These are phyloP conservation scores for Sebastes kiyomatsui DNA, from an alignment of 2,797 vertebrate species.

Conservation along the genomic window DNA sequence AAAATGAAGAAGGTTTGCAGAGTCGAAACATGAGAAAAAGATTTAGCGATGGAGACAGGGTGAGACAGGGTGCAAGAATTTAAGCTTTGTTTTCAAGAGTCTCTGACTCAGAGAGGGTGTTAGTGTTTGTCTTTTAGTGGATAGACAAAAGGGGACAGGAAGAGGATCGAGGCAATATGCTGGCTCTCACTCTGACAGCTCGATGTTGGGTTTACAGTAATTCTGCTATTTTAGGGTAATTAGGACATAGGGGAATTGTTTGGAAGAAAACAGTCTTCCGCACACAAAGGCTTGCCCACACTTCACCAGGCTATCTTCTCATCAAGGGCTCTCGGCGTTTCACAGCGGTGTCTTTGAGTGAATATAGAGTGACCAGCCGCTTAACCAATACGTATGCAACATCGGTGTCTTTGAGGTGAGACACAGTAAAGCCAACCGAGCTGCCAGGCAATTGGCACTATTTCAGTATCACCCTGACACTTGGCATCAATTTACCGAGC, in stretches of 20 bases:
- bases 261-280: neutral
- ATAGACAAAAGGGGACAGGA: conserved; percentile 7
- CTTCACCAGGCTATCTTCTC: neutral
- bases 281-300: conserved; percentile 2
- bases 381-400: conserved; percentile 11
- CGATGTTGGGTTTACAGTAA: conserved; percentile 9
- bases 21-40: neutral
- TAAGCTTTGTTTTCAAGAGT: conserved; percentile 1
- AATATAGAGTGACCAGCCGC: neutral
- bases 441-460: conserved; percentile 32
- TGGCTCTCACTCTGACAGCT: conserved; percentile 14
- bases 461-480: conserved; percentile 36
- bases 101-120: neutral
- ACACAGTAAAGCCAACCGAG: neutral
- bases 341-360: neutral
- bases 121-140: conserved; percentile 9
- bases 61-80: neutral
- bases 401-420: conserved; percentile 21
- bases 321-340: neutral
- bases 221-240: conserved; percentile 46
- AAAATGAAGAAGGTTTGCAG: neutral
- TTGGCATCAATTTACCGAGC: conserved; percentile 43
- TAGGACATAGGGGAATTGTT: conserved; percentile 37
- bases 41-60: neutral
- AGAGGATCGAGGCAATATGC: neutral